Conservation (phyloP, 2,797 vertebrate species). For the Brachyalestes nurse region DNA sequence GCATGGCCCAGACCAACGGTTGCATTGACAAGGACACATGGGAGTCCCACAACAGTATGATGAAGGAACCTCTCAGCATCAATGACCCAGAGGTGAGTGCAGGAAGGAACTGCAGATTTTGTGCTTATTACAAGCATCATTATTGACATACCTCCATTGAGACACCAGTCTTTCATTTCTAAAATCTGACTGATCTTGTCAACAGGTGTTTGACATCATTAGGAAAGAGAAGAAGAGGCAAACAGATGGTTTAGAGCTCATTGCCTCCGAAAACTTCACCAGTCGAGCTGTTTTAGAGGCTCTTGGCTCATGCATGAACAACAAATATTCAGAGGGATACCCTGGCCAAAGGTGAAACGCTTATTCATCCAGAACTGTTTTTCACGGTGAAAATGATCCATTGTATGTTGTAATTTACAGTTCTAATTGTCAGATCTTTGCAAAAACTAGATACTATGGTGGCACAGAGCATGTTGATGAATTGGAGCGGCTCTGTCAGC, state of each 20-base stretch:
- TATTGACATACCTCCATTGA: not conserved
- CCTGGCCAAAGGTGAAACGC: constrained; percentile 89
- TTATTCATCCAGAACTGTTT: not conserved
- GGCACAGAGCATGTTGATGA: constrained; percentile 94
- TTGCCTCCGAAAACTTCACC: constrained; percentile 94
- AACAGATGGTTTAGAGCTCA: constrained; percentile 89
- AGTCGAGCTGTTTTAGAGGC: constrained; percentile 95
- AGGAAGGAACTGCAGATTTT: not conserved
- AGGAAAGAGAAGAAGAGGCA: constrained; percentile 93
- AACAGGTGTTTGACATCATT: constrained; percentile 88
- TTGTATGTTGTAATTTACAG: not conserved
- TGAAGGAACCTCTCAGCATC: constrained; percentile 84
- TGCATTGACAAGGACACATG: constrained; percentile 73
- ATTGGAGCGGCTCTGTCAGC: constrained; percentile 92
- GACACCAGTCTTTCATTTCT: not conserved
- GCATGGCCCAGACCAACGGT: constrained; percentile 76
- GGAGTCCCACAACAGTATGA: constrained; percentile 89
- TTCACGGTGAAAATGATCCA: not conserved
- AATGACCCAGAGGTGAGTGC: constrained; percentile 86
- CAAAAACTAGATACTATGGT: constrained; percentile 87
- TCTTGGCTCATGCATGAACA: constrained; percentile 95
- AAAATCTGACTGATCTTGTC: constrained; percentile 19
- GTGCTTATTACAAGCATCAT: not conserved
- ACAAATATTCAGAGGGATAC: constrained; percentile 98
- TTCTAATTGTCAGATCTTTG: not conserved